phyloP scores from a whole-genome alignment of 2,888 invertebrate genomes.

The Ceriagrion tenellum region DNA sequence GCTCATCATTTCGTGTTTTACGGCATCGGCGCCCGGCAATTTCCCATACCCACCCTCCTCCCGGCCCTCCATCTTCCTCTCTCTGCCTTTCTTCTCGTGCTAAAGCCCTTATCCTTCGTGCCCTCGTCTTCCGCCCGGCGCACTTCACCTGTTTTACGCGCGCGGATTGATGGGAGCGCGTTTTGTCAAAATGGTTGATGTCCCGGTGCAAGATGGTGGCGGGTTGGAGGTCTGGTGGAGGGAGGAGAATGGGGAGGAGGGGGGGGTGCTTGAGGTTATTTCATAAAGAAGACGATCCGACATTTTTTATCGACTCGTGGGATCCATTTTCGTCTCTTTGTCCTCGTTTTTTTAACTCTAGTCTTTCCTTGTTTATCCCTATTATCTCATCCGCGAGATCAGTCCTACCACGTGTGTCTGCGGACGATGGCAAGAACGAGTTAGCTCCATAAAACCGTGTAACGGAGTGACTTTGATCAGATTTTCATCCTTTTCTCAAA shows the following conservation, averaged over 20 bases:
- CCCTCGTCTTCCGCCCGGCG: not conserved
- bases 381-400: not conserved
- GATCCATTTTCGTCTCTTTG: not conserved
- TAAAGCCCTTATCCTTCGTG: not conserved
- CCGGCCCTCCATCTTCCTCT: not conserved
- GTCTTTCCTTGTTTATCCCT: not conserved
- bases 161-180: constrained; percentile 35
- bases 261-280: not conserved
- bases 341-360: not conserved
- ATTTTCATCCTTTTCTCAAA: too few species aligned
- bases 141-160: constrained; percentile 60
- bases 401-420: not conserved
- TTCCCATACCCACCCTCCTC: not conserved
- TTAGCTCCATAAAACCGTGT: too few species aligned
- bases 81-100: not conserved
- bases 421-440: not conserved
- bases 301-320: constrained; percentile 11
- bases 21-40: constrained; percentile 41
- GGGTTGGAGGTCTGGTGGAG: not conserved
- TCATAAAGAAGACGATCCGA: not conserved
- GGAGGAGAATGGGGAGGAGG: not conserved
- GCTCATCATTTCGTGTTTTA: constrained; percentile 40
- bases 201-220: not conserved
- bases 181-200: constrained; percentile 46
- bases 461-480: too few species aligned